phyloP scores from a whole-genome alignment of 2,113 vertebrate genomes.

The Tringa solitaria region DNA sequence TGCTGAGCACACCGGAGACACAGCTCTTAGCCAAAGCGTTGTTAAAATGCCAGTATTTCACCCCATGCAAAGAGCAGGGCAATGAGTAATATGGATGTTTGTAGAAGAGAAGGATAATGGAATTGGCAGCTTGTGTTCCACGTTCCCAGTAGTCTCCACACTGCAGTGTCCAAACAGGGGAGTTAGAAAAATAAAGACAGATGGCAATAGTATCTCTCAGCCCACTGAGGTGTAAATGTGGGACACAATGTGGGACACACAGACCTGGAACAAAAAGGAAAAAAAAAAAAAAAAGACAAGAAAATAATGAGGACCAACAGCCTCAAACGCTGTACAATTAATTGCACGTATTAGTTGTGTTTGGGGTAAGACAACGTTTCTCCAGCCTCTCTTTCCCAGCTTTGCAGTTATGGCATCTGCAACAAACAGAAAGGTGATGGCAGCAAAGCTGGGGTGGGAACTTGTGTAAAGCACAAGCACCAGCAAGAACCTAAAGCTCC shows the following conservation, averaged over 20 bases:
- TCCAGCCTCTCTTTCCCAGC: not conserved
- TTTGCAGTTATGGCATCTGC: not conserved
- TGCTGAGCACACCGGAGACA: not conserved
- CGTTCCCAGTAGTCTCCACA: slow-evolving; percentile 13
- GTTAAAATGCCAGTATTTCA: not conserved
- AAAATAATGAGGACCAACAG: not conserved
- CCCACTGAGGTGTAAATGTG: slow-evolving; percentile 56
- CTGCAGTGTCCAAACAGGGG: slow-evolving; percentile 3
- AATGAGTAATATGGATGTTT: slow-evolving; percentile 31
- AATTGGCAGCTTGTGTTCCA: slow-evolving; percentile 37
- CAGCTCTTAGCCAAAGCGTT: not conserved
- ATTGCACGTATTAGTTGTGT: not conserved
- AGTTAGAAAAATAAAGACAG: slow-evolving; percentile 75
- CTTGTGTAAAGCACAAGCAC: not conserved
- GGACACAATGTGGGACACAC: not conserved
- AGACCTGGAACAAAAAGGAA: not conserved
- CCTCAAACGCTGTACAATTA: not conserved
- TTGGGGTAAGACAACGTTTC: not conserved
- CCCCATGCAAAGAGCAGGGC: not conserved
- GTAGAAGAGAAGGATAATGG: slow-evolving; percentile 21
- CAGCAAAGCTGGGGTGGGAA: not conserved
- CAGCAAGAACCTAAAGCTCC: not conserved
- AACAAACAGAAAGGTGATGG: not conserved
- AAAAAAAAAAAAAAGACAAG: not conserved
- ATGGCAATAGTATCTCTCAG: slow-evolving; percentile 50